Percentiles rank a stretch among this genome's conserved stretches.
These are phyloP conservation scores for Tachysurus vachellii DNA, from an alignment of 2,113 vertebrate species.

Conservation along the genomic window DNA sequence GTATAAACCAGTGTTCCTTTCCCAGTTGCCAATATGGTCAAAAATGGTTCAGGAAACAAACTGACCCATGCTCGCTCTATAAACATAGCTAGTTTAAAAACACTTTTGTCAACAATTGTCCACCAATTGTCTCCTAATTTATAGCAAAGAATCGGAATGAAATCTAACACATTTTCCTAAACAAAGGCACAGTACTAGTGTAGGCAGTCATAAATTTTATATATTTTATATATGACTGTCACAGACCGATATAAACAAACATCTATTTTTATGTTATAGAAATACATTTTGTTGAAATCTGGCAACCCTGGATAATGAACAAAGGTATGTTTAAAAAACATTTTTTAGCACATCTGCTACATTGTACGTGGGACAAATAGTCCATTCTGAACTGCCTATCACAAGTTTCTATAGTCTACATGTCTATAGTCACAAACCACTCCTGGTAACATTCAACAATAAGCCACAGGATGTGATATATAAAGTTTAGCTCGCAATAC, in stretches of 20 bases:
- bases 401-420: neutral
- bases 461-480: constrained; percentile 4
- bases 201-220: neutral
- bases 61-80: neutral
- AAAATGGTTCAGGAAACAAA: neutral
- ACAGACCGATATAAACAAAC: too few species aligned
- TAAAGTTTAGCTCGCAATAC: constrained; percentile 7
- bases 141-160: neutral
- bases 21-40: neutral
- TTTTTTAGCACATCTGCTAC: neutral
- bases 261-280: too few species aligned
- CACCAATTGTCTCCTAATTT: neutral
- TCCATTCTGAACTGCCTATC: neutral
- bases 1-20: neutral
- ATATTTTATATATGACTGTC: too few species aligned
- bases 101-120: neutral
- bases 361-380: neutral
- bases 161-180: neutral
- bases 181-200: neutral
- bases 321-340: neutral
- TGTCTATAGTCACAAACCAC: neutral
- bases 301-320: neutral
- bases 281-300: neutral
- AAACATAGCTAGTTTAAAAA: neutral
- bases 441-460: constrained; percentile 21